Conservation (phyloP, 2,797 vertebrate genomes). For the Halcyon leucocephala region DNA sequence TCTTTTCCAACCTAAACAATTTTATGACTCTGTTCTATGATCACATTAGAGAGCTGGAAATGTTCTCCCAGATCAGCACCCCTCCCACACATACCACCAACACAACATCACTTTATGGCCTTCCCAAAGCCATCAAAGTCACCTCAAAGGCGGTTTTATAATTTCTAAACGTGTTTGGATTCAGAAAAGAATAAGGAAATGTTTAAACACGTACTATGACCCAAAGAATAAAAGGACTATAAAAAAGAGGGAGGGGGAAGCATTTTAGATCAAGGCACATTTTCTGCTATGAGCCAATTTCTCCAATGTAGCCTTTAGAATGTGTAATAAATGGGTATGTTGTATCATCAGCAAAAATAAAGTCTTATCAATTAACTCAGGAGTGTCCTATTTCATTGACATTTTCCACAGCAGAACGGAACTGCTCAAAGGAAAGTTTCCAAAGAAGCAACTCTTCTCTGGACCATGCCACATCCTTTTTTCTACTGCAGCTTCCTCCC, state of each 20-base stretch:
- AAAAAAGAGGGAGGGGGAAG: rapidly evolving
- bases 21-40: background rate
- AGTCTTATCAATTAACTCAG: background rate
- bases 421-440: background rate
- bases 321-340: background rate
- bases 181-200: background rate
- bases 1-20: background rate
- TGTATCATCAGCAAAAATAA: background rate
- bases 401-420: background rate
- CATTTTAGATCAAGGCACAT: background rate
- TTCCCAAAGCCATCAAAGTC: background rate
- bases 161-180: background rate
- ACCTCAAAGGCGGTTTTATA: background rate
- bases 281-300: background rate
- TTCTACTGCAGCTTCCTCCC: background rate
- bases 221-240: background rate
- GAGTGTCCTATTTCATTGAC: background rate
- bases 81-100: background rate
- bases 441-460: background rate
- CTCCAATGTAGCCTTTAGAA: background rate
- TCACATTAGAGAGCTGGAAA: background rate
- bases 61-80: background rate
- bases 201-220: background rate
- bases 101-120: background rate
- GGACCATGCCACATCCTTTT: background rate